Evolutionary conservation across 2,797 vertebrate genomes (phyloP).

Genomic region (Chelidonichthys spinosus): DNA sequence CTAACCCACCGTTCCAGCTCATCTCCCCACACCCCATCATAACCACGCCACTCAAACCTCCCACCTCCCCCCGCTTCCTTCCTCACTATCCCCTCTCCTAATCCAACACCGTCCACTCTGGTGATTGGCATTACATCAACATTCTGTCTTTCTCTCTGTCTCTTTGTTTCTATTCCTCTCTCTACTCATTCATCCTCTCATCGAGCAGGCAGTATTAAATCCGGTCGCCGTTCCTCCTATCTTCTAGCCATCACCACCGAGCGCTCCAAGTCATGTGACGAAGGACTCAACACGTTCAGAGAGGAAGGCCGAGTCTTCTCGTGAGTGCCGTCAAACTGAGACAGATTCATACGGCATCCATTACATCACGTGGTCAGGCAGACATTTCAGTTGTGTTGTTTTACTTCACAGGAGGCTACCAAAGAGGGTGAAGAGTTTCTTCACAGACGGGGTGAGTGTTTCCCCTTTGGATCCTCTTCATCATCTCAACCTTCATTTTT

Average conservation of each 20-base stretch:
- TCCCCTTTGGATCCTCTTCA: neutral
- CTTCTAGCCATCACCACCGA: conserved; percentile 96
- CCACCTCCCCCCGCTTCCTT: conserved; percentile 24
- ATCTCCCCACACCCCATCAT: conserved; percentile 31
- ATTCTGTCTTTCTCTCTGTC: conserved; percentile 64
- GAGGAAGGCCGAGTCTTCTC: conserved; percentile 91
- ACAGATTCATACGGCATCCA: neutral
- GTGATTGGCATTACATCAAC: conserved; percentile 79
- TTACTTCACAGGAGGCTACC: conserved; percentile 88
- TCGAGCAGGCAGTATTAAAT: conserved; percentile 92
- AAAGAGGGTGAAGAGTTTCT: conserved; percentile 96
- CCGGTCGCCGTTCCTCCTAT: conserved; percentile 96
- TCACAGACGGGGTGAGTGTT: conserved; percentile 92
- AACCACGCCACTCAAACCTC: conserved; percentile 3
- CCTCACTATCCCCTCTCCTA: conserved; percentile 47
- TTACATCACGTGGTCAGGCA: neutral
- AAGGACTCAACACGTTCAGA: conserved; percentile 94
- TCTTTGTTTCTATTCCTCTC: conserved; percentile 42
- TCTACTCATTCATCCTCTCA: conserved; percentile 54
- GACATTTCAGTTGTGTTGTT: conserved; percentile 19
- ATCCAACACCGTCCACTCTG: conserved; percentile 62
- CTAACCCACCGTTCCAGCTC: conserved; percentile 49
- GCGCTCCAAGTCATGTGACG: conserved; percentile 98
- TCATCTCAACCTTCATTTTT: neutral
- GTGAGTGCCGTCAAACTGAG: conserved; percentile 77